Evolutionary conservation across 2,113 vertebrate species (phyloP).

Genomic region (Ranitomeya imitator): DNA sequence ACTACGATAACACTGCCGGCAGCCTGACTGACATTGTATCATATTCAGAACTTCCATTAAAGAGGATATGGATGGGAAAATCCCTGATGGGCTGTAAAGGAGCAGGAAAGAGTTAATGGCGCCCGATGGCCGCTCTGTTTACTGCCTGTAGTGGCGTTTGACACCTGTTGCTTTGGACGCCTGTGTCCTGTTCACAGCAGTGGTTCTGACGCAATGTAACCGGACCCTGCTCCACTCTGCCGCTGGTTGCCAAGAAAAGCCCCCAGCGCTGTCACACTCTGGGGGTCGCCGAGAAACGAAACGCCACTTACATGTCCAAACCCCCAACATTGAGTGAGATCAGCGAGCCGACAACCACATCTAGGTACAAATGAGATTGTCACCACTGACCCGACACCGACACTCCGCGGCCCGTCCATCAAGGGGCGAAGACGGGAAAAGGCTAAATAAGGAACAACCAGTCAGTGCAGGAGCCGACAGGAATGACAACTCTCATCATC

Average conservation of each 20-base stretch:
- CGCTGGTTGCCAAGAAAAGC: conserved; percentile 14
- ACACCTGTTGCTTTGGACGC: background rate
- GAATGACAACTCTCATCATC: no score
- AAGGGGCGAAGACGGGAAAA: background rate
- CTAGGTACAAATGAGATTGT: conserved; percentile 8
- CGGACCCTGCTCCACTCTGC: background rate
- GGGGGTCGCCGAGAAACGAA: background rate
- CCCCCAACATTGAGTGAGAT: background rate
- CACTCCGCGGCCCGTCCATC: background rate
- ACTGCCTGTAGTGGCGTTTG: background rate
- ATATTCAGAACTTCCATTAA: background rate
- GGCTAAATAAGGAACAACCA: background rate
- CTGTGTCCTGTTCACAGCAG: conserved; percentile 16
- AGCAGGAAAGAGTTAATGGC: conserved; percentile 15
- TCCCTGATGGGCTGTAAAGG: background rate
- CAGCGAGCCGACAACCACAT: background rate
- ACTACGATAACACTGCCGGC: no score
- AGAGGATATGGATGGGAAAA: background rate
- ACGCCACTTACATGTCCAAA: background rate
- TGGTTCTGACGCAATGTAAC: conserved; percentile 43
- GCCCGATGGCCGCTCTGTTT: background rate
- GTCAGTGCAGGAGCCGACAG: background rate
- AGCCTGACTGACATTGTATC: background rate
- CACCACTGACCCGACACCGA: background rate
- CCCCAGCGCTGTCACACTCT: background rate